phyloP scores from a whole-genome alignment of 2,797 vertebrate species.

The Paguma larvata region DNA sequence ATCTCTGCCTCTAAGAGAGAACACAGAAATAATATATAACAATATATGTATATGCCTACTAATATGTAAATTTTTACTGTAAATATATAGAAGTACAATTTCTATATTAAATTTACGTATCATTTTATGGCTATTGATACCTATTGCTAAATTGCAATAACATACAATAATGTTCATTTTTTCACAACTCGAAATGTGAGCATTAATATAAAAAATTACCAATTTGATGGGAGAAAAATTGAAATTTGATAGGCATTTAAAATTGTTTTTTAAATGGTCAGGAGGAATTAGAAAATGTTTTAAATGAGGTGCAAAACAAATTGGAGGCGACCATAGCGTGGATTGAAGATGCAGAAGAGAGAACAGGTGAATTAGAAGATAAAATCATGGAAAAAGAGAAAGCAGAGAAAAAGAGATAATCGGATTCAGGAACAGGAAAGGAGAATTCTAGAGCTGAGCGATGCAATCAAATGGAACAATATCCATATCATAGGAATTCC shows the following conservation, averaged over 20 bases:
- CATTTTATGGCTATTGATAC: background rate
- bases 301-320: too few relatives aligned
- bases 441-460: too few relatives aligned
- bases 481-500: too few relatives aligned
- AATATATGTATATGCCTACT: background rate
- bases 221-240: background rate
- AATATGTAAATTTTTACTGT: background rate
- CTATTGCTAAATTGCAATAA: background rate
- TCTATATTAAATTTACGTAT: background rate
- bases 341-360: too few relatives aligned
- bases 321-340: too few relatives aligned
- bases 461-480: too few relatives aligned
- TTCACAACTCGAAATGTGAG: background rate
- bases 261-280: background rate
- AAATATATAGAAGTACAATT: background rate
- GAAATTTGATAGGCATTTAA: background rate
- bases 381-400: too few relatives aligned
- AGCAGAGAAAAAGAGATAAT: too few relatives aligned
- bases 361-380: too few relatives aligned
- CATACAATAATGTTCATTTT: background rate
- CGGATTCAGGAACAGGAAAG: too few relatives aligned
- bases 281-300: too few relatives aligned
- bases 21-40: background rate
- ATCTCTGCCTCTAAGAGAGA: background rate
- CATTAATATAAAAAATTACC: conserved; percentile 21